These are phyloP conservation scores for Lagocephalus sceleratus DNA, from an alignment of 2,797 vertebrate genomes.

Conservation along the genomic window DNA sequence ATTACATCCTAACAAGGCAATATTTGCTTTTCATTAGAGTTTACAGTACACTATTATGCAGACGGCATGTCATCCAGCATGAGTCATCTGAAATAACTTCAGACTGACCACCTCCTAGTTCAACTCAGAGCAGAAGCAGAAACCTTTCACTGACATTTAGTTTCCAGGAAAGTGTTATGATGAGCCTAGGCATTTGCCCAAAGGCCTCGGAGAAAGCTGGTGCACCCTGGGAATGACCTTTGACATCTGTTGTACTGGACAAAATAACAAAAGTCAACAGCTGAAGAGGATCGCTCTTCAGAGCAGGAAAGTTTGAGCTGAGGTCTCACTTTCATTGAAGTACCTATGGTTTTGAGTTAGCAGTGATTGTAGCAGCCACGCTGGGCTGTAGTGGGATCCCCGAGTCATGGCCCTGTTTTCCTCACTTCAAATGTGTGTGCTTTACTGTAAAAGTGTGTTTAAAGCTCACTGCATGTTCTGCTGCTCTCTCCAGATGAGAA, in stretches of 20 bases:
- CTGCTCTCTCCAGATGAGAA: constrained; percentile 82
- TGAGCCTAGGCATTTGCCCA: constrained; percentile 37
- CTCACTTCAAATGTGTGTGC: constrained; percentile 14
- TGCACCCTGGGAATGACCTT: constrained; percentile 47
- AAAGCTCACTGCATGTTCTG: constrained; percentile 11
- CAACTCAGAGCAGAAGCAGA: constrained; percentile 23
- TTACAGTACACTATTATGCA: constrained; percentile 2
- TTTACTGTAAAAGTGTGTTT: constrained; percentile 7
- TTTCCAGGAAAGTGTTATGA: constrained; percentile 47
- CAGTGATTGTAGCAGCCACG: constrained; percentile 18
- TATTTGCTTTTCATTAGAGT: constrained; percentile 54
- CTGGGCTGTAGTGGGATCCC: too few relatives aligned
- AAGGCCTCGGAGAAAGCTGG: constrained; percentile 47
- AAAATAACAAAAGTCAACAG: too few relatives aligned
- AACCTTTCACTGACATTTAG: constrained; percentile 20
- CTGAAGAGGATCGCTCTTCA: too few relatives aligned
- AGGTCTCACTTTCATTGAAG: too few relatives aligned
- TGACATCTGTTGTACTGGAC: constrained; percentile 7
- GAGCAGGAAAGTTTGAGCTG: too few relatives aligned
- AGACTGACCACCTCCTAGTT: constrained; percentile 3
- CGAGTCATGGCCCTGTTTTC: constrained; percentile 6
- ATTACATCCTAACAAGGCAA: constrained; percentile 45
- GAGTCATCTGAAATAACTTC: constrained; percentile 27
- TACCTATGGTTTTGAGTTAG: constrained; percentile 47
- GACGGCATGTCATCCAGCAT: constrained; percentile 11